Evolutionary conservation across 2,797 vertebrate species (phyloP), one percentile per base, ranked within the genome.

Genomic region (Falco naumanni): DNA sequence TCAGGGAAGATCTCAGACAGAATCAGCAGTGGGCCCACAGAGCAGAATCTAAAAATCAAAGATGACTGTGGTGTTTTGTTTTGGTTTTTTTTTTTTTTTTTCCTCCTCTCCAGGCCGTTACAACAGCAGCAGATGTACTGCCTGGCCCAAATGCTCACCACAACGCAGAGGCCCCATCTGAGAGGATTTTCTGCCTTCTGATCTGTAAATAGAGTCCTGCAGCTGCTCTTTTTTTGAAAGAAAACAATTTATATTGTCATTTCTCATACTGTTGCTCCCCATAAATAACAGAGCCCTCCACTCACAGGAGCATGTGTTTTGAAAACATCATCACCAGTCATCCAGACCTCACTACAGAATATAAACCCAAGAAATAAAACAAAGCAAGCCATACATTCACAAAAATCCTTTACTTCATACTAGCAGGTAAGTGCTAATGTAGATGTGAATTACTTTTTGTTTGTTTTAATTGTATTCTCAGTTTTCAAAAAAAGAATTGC

Each of bases 121-220:
- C 14, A 54, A n/a, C 16, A 47, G 34, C 43, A 74, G 57, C 20
- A 79, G 37, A 65, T 10, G 24, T 4, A 22, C 18, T 15, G 13
- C 64, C 20, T 8, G 41, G 39, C 43, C 26, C 33, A 41, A 65
- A 63, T 6, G 7, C 12, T n/a, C 39, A 56, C 1, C 13, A 5
- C 5, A 16, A 84, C 43, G 57, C 4, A 4, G 41, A 65, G n/a
- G 24, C 12, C 26, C 56, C 16, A 17, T 3, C 11, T 51, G 25
- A 78, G 65, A 81, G 37, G 51, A 59, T 71, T 47, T 86, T 57
- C 25, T 85, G 21, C 28, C 50, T 61, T 84, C 25, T 33, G 6
- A 60, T 45, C 63, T n/a, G 17, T 45, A 64, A 75, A 34, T 0
- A 0, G 0, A 41, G 4, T 16, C 31, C 59, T 87, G 53, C 19